These are phyloP conservation scores for Perizoma affinitatum DNA, from an alignment of 2,888 invertebrate species.

Conservation along the genomic window DNA sequence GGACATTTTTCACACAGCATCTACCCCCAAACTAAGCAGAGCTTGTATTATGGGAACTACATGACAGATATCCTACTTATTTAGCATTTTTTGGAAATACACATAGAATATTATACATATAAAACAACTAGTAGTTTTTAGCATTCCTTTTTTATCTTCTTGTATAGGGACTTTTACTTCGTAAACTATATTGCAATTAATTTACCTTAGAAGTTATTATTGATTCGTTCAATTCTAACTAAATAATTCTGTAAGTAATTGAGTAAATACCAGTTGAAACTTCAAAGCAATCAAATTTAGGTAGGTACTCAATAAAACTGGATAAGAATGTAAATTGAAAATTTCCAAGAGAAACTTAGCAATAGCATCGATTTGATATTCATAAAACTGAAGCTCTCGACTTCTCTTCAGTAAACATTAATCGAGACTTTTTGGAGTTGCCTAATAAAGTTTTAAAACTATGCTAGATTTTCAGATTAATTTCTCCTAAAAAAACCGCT, in stretches of 20 bases:
- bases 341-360: constrained; percentile 23
- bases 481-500: too few relatives aligned
- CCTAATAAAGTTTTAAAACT: constrained; percentile 1
- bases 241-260: background rate
- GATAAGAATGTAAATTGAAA: constrained; percentile 31
- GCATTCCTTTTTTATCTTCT: too few relatives aligned
- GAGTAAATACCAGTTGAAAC: background rate
- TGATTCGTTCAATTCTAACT: background rate
- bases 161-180: too few relatives aligned
- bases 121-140: too few relatives aligned
- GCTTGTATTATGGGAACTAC: too few relatives aligned
- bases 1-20: too few relatives aligned
- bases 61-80: too few relatives aligned
- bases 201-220: background rate
- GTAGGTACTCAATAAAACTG: background rate
- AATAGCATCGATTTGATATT: constrained; percentile 25
- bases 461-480: constrained; percentile 12
- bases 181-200: background rate
- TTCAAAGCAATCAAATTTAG: constrained; percentile 9
- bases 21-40: too few relatives aligned
- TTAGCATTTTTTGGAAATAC: too few relatives aligned
- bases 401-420: constrained; percentile 22
- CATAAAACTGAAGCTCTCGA: constrained; percentile 29
- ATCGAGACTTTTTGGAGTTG: constrained; percentile 17
- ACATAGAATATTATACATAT: too few relatives aligned